Base-by-base conservation (phyloP, 2,113 vertebrate species). In the Numenius arquata region DNA sequence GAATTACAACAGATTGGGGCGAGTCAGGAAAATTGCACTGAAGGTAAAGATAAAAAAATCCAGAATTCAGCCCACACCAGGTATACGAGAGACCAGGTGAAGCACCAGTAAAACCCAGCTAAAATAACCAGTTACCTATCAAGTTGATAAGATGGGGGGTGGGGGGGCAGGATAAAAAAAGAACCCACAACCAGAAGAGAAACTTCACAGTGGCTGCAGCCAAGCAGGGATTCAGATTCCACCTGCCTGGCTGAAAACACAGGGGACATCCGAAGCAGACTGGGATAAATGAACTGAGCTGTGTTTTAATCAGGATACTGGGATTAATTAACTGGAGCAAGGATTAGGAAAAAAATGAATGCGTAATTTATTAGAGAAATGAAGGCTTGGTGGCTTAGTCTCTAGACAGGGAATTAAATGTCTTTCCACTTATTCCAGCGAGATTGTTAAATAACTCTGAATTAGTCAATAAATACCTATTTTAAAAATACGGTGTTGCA, bases 241-340 rank as follows among this genome's bases (percentile, higher is more conserved):
- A 78, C 65, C 83, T 58, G 66, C 66, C 45, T 2, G 12, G 53
- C 22, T 63, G 78, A 68, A 68, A 50, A 27, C 89, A 36, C 73
- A 65, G 7, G 84, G 41, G 55, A 80, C 17, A 55, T 25, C 34
- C 36, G 3, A 17, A 62, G 32, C 4, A 58, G 67, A 22, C 68
- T 26, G 56, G 84, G 74, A 65, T 65, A 80, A 88, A 59, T 32
- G 40, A 71, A 43, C 36, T 21, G 34, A 75, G 50, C 80, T 66
- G n/a, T 5, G 43, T 48, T 80, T 85, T 81, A 59, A 75, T 85
- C 75, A 66, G 85, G 80, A 76, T 32, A 50, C 40, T 15, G 65
- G 45, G 73, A 91, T 94, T 88, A 76, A 91, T 80, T 85, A 88
- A 88, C 58, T 68, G 59, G 48, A 88, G 61, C 55, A 52, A 58